Evolutionary conservation across 2,113 vertebrate genomes (phyloP).

Genomic region (Andinoacara biseriatus): DNA sequence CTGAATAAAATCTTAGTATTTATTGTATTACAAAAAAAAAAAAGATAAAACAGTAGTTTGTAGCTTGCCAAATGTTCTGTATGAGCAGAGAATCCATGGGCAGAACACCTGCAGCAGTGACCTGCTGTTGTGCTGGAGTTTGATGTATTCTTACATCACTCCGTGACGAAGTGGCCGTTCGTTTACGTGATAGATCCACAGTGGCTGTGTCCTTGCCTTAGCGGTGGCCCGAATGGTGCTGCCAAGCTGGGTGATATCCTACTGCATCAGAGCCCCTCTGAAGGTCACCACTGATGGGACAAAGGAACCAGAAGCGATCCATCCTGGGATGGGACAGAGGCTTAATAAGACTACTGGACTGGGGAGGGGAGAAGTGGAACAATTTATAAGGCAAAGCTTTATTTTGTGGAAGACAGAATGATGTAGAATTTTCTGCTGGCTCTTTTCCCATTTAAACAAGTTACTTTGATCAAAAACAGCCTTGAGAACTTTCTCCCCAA

Average conservation of each 20-base stretch:
- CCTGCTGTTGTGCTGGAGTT: conserved; percentile 49
- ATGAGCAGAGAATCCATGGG: not conserved
- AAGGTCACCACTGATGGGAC: conserved; percentile 74
- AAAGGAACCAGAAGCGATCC: conserved; percentile 55
- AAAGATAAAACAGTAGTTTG: not conserved
- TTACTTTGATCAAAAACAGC: conserved; percentile 35
- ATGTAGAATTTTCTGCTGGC: not conserved
- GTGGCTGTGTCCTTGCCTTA: conserved; percentile 67
- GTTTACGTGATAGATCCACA: conserved; percentile 76
- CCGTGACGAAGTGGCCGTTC: conserved; percentile 59
- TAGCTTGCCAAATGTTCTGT: not conserved
- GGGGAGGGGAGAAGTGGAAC: not conserved
- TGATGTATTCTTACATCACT: conserved; percentile 68
- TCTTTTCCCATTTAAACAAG: not conserved
- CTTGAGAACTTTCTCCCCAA: conserved; percentile 25
- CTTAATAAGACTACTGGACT: conserved; percentile 44
- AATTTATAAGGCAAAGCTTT: conserved; percentile 30
- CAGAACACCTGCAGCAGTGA: conserved; percentile 55
- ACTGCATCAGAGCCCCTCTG: conserved; percentile 63
- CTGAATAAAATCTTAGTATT: not conserved
- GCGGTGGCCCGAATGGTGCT: conserved; percentile 48
- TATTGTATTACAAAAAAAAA: not conserved
- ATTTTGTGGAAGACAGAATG: conserved; percentile 11
- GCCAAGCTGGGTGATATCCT: conserved; percentile 54
- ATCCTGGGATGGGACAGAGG: conserved; percentile 47